A percentile compares a stretch with the other conserved stretches of the same genome.
These are phyloP conservation scores for Pammene fasciana DNA, from an alignment of 2,888 invertebrate species.

Conservation along the genomic window DNA sequence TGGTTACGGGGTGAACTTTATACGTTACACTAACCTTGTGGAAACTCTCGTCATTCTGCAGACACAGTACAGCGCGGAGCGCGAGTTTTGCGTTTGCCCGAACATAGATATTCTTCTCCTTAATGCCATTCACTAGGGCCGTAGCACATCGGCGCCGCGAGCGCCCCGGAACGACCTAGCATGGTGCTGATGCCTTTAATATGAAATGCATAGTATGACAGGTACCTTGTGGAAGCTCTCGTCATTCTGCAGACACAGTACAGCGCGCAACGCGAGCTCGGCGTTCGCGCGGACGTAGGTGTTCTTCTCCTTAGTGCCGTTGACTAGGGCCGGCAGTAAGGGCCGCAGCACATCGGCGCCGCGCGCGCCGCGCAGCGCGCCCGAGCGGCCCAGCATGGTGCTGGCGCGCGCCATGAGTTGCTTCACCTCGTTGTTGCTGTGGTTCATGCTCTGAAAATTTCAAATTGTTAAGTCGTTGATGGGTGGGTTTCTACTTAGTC, in stretches of 20 bases:
- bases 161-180: no score
- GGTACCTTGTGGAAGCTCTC: slow-evolving; percentile 82
- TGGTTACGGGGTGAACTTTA: no score
- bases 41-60: slow-evolving; percentile 88
- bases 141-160: slow-evolving; percentile 86
- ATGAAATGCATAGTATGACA: not conserved
- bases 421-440: slow-evolving; percentile 96
- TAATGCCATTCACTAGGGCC: slow-evolving; percentile 94
- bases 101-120: slow-evolving; percentile 98
- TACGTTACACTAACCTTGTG: no score
- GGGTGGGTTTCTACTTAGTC: no score
- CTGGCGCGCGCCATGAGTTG: slow-evolving; percentile 93
- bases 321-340: slow-evolving; percentile 95
- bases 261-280: slow-evolving; percentile 94
- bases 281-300: slow-evolving; percentile 96
- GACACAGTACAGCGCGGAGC: slow-evolving; percentile 91
- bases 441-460: slow-evolving; percentile 91
- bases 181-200: no score
- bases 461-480: no score
- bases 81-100: slow-evolving; percentile 97
- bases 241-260: slow-evolving; percentile 90
- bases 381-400: slow-evolving; percentile 87
- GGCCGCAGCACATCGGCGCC: slow-evolving; percentile 88
- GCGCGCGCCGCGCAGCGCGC: slow-evolving; percentile 43
- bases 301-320: slow-evolving; percentile 99